Base-by-base conservation (phyloP, 1,140 invertebrate genomes). In the Lepidostoma basale region DNA sequence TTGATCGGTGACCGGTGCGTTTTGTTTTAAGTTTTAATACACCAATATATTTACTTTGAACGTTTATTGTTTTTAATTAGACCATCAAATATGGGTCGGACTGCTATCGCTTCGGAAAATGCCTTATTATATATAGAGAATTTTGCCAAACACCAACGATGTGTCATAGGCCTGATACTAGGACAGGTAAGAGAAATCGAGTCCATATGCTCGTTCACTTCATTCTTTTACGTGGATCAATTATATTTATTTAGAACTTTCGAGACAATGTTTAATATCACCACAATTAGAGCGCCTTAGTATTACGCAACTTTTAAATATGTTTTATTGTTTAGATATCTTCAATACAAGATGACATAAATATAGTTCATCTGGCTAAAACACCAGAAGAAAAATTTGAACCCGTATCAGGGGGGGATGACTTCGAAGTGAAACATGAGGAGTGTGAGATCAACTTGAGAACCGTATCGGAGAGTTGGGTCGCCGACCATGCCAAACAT, bases 401-500 rank as follows among this genome's bases (percentile, higher is more conserved):
- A 5, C 77, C 18, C 2, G 25, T 47, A 5, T 22, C 25, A 16
- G 44, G 18, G 14, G 3, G 1, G 3, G 33, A 58, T 58, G 62
- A 62, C n/a, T 33, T 36, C 18, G 56, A 14, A 9, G 23, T 25
- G 36, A 44, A 56, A n/a, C 39, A 49, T 68, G 67, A 63, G 56
- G n/a, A 49, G 74, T 10, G 25, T n/a, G 42, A 62, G 16, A 14
- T 44, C 22, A 33, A 66, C 12, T n/a, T 67, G 23, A 44, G 28
- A 16, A 84, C 84, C 73, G 80, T 89, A 22, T 84, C 85, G 22
- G 85, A 87, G 62, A 82, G 77, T 64, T 88, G 85, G 84, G 80
- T 90, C 5, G 88, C 87, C 5, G 88, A 90, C 78, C 88, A 90
- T 81, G 88, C 88, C 5, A 86, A 85, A 78, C 85, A 89, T 81